Conservation (phyloP, 2,797 vertebrate species). For the Pelochelys cantorii region DNA sequence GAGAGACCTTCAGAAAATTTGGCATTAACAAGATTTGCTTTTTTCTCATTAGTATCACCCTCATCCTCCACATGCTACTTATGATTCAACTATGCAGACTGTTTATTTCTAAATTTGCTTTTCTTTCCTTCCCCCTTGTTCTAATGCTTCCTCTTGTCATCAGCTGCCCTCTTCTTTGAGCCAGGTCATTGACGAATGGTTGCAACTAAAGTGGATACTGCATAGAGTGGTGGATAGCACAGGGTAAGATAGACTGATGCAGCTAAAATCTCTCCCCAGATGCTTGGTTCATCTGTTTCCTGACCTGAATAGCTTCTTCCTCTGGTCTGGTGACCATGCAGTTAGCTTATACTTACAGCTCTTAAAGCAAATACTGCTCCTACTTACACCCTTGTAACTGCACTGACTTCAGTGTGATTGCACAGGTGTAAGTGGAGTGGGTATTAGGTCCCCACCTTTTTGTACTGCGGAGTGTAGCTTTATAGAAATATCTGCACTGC, state of each 20-base stretch:
- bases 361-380: neutral
- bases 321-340: neutral
- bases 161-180: neutral
- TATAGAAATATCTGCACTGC: conserved; percentile 2
- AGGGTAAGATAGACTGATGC: neutral
- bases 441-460: neutral
- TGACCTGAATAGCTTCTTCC: neutral
- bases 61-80: neutral
- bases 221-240: neutral
- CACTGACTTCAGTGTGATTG: neutral
- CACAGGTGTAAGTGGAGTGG: neutral
- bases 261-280: neutral
- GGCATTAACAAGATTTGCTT: neutral
- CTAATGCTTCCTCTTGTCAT: neutral
- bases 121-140: neutral
- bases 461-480: neutral
- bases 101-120: neutral
- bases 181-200: neutral
- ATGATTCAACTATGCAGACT: neutral
- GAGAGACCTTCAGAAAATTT: conserved; percentile 8
- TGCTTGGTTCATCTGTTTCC: conserved; percentile 50
- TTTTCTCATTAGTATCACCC: neutral
- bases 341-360: neutral
- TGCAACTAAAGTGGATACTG: conserved; percentile 9
- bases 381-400: neutral